Evolutionary conservation across 2,888 invertebrate genomes (phyloP), one percentile per base, ranked within the genome.

Genomic region (Nebria brevicollis): DNA sequence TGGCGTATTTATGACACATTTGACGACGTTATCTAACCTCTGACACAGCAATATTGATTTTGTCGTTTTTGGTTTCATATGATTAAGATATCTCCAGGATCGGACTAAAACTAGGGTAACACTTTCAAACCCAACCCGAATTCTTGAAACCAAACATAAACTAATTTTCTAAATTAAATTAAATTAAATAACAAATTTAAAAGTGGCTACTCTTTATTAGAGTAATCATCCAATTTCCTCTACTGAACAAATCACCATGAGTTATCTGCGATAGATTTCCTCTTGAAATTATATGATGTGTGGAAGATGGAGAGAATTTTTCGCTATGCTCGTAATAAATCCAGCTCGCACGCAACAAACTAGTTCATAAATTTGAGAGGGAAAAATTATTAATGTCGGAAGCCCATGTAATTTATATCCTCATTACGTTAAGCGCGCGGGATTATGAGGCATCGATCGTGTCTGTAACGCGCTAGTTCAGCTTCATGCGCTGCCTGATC

Each of bases 341-440:
- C 75, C 75, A 64, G 11, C 25, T 15, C 25, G 54, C 77, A 78
- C 77, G 77, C 77, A 73, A 78, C 65, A 25, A n/a, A 13, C 34
- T 11, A 15, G 20, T 15, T 73, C 72, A n/a, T 80, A 80, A 80
- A 80, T 75, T 80, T 70, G 66, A 75, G 64, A 73, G 41, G 10
- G 42, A 15, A 73, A 80, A 80, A 80, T 80, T 80, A 80, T 80
- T 75, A 80, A 80, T 80, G 80, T 75, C 75, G 75, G 70, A 72
- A 75, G 72, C 43, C 72, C 65, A 6, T 43, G 72, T 80, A 75
- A 80, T 80, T 80, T 80, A 80, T 80, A 75, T 80, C 80, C 80
- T 80, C 80, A 80, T 80, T 80, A 80, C 75, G 54, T 75, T 75
- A 66, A 74, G 78, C 68, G 78, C 68, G 43, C 43, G n/a, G 20